These are phyloP conservation scores for Zootoca vivipara DNA, from an alignment of 2,113 vertebrate genomes.

Conservation along the genomic window DNA sequence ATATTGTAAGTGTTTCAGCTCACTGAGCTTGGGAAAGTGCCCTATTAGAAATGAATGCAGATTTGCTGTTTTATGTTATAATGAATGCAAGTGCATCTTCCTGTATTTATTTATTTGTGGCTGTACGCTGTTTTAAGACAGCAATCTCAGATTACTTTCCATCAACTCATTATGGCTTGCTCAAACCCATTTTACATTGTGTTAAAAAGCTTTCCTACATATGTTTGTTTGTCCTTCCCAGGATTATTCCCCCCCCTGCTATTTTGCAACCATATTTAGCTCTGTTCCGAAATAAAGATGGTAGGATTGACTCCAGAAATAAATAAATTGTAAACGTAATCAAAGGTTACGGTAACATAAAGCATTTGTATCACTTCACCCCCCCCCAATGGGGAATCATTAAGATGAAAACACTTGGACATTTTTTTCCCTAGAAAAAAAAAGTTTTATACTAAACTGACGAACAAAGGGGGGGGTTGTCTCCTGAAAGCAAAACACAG, in stretches of 20 bases:
- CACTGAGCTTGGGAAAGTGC: slow-evolving; percentile 5
- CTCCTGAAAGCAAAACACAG: too few relatives aligned
- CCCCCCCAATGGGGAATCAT: background rate
- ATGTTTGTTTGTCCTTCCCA: background rate
- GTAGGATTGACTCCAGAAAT: background rate
- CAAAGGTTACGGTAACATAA: background rate
- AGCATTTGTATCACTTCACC: background rate
- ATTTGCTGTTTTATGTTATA: background rate
- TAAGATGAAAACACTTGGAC: background rate
- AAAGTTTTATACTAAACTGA: too few relatives aligned
- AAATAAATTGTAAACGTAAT: too few relatives aligned
- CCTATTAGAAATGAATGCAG: slow-evolving; percentile 11
- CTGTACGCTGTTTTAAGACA: background rate
- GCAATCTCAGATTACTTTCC: background rate
- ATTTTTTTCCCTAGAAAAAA: too few relatives aligned
- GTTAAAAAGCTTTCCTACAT: background rate
- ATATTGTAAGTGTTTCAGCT: slow-evolving; percentile 36
- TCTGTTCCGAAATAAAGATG: background rate
- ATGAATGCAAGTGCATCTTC: background rate
- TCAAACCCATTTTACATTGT: background rate
- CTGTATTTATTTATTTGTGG: slow-evolving; percentile 26
- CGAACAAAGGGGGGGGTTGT: too few relatives aligned
- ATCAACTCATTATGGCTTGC: background rate
- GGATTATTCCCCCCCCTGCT: background rate
- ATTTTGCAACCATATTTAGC: background rate